Base-by-base conservation (phyloP, 2,888 invertebrate species). In the Eledone cirrhosa region DNA sequence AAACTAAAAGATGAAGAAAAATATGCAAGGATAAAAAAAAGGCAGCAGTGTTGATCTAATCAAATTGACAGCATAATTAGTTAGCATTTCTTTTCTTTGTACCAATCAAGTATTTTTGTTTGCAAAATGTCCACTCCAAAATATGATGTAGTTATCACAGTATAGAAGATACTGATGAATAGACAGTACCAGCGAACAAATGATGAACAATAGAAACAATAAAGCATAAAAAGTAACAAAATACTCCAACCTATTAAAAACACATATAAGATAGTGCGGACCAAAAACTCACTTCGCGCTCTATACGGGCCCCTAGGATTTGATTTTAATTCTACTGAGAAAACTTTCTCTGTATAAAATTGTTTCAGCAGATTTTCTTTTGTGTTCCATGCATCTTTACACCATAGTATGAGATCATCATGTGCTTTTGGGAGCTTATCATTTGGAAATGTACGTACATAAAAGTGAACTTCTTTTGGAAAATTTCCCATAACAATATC, bases 381-480 rank as follows among this genome's bases (percentile, higher is more conserved):
- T 79, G 88, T 85, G 27, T 47, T 82, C 91, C 91, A 91, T 19
- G 87, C 81, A 19, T 88, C 82, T 29, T 83, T 84, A 79, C 91
- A 86, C 91, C 91, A 91, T n/a, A 78, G 77, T 47, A 75, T 83
- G 24, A 88, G 78, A 22, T 81, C 85, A 13, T 82, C 83, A 19
- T 84, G 81, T 14, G 83, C 77, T 16, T 78, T 59, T 11, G 87
- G 88, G 13, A 89, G 74, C 11, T 80, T 77, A 2, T 83, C 80
- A 27, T 81, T 77, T 8, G 84, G 81, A 78, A 86, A 78, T 78
- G 86, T 92, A 88, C 93, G 93, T 81, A 96, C 93, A 90, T 94
- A 93, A 88, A 96, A 94, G 89, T 95, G 94, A 19, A 96, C 94
- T 87, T 94, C 93, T 81, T 92, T 92, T 0, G 96, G 96, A 86